Evolutionary conservation across 1,140 invertebrate genomes (phyloP).

Genomic region (Lethrus apterus): DNA sequence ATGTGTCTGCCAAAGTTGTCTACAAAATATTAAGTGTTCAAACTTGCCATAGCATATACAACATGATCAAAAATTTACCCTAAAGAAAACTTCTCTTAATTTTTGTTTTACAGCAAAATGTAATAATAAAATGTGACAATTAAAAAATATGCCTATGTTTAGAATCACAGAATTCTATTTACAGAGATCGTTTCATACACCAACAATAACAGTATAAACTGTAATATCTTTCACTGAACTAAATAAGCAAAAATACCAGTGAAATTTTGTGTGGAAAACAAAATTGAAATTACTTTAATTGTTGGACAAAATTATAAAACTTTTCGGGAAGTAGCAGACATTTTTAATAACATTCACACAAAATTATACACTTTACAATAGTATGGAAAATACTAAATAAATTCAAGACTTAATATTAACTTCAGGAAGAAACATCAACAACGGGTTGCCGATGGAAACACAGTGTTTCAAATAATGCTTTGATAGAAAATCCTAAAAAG

Average conservation of each 20-base stretch:
- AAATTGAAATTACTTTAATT: constrained; percentile 5
- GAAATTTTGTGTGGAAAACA: constrained; percentile 1
- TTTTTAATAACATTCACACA: neutral
- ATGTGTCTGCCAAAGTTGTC: too few species aligned
- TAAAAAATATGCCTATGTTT: too few species aligned
- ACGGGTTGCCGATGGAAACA: neutral
- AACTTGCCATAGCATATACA: too few species aligned
- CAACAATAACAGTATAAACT: too few species aligned
- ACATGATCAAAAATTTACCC: too few species aligned
- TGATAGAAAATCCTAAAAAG: neutral
- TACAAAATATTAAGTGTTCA: too few species aligned
- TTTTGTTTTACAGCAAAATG: too few species aligned
- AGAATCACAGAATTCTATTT: too few species aligned
- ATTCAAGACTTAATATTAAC: neutral
- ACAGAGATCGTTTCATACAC: too few species aligned
- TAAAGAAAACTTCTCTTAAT: too few species aligned
- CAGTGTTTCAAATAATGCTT: neutral
- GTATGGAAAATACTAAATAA: constrained; percentile 3
- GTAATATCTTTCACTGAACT: neutral
- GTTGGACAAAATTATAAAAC: constrained; percentile 3
- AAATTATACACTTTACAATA: neutral
- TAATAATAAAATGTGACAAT: too few species aligned
- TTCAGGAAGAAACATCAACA: neutral
- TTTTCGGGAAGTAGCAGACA: neutral
- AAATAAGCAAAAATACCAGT: constrained; percentile 1